These are phyloP conservation scores for human (Homo sapiens) DNA, from an alignment of 2,113 vertebrate genomes.

Conservation along the genomic window DNA sequence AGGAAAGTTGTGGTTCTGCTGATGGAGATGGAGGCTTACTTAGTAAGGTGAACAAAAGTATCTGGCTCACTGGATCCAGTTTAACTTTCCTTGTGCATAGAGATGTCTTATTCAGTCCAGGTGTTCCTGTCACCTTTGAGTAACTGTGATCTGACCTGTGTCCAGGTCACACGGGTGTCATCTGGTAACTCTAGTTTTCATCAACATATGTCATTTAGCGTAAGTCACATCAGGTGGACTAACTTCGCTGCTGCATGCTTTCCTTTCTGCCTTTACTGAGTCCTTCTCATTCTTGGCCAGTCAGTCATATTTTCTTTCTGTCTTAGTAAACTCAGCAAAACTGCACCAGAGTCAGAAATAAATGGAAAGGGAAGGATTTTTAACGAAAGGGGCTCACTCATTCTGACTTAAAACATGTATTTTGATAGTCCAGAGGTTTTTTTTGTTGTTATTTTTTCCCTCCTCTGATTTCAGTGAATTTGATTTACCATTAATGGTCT, in stretches of 20 bases:
- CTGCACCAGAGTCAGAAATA: background rate
- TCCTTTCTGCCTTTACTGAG: background rate
- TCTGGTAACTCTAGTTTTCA: background rate
- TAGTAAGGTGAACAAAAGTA: background rate
- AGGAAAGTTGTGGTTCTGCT: background rate
- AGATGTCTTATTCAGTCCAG: background rate
- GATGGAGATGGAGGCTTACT: background rate
- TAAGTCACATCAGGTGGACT: background rate
- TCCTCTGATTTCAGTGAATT: background rate
- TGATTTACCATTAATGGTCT: background rate
- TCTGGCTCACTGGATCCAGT: background rate
- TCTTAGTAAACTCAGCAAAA: background rate
- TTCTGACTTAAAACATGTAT: background rate
- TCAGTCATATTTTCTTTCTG: background rate
- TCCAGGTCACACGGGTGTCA: background rate
- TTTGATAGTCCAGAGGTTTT: background rate
- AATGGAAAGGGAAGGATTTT: background rate
- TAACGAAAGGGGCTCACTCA: background rate
- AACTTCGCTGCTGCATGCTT: background rate
- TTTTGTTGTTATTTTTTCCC: background rate
- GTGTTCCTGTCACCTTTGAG: background rate
- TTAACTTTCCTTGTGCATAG: background rate
- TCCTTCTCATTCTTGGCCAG: background rate
- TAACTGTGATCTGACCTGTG: background rate
- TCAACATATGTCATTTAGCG: background rate